These are phyloP conservation scores for Bombus vancouverensis DNA, from an alignment of 1,140 invertebrate genomes.

Conservation along the genomic window DNA sequence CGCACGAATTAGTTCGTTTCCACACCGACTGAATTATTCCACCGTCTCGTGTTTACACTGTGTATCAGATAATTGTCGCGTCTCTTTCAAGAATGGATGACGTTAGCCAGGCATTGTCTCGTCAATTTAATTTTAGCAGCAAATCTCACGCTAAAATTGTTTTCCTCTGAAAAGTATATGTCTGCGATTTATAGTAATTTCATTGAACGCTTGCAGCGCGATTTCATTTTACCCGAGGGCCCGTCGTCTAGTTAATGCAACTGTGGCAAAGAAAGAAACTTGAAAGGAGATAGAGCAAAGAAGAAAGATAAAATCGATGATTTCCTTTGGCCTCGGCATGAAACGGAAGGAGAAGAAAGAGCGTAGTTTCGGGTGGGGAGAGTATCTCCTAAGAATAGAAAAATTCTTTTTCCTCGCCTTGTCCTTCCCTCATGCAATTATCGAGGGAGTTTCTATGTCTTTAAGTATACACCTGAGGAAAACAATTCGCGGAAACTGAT, in stretches of 20 bases:
- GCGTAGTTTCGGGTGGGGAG: conserved; percentile 42
- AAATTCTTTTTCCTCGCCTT: conserved; percentile 62
- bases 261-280: not conserved
- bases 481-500: not conserved
- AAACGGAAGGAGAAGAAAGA: conserved; percentile 20
- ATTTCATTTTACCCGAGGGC: not conserved
- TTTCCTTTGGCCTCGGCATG: conserved; percentile 13
- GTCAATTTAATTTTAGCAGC: conserved; percentile 22
- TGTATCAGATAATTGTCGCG: not conserved
- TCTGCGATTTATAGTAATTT: too few species aligned
- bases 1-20: conserved; percentile 56
- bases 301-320: conserved; percentile 17
- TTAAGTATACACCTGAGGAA: not conserved
- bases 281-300: not conserved
- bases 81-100: not conserved
- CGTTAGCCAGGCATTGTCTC: not conserved
- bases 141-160: not conserved
- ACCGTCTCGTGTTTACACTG: not conserved
- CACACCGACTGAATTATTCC: conserved; percentile 35
- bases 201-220: not conserved
- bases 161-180: not conserved
- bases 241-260: not conserved
- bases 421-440: conserved; percentile 66
- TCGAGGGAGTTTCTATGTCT: not conserved
- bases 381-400: conserved; percentile 76